These are phyloP conservation scores for Tribolium castaneum DNA, from an alignment of 1,140 invertebrate genomes.

Conservation along the genomic window DNA sequence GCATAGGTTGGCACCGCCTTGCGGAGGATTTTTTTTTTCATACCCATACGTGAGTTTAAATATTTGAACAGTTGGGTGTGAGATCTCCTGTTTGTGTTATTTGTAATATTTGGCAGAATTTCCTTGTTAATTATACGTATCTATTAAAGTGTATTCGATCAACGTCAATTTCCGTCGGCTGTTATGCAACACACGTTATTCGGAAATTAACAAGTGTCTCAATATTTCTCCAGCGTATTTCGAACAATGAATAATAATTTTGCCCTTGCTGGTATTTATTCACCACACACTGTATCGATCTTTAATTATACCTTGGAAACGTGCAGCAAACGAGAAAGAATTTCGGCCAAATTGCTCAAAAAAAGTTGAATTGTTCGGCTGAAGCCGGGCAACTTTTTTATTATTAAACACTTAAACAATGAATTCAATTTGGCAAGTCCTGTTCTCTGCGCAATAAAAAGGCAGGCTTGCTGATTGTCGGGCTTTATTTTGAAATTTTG, in stretches of 20 bases:
- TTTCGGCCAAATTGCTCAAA: not conserved
- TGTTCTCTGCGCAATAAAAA: slow-evolving; percentile 24
- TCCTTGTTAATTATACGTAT: slow-evolving; percentile 9
- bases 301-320: slow-evolving; percentile 14
- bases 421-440: slow-evolving; percentile 29
- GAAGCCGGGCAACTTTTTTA: slow-evolving; percentile 13
- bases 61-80: not conserved
- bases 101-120: not conserved
- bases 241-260: slow-evolving; percentile 27
- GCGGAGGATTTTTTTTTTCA: too few relatives aligned
- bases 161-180: slow-evolving; percentile 32
- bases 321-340: not conserved
- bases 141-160: slow-evolving; percentile 33
- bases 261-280: not conserved
- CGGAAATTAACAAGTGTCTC: slow-evolving; percentile 34
- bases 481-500: slow-evolving; percentile 24
- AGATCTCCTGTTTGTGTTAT: not conserved
- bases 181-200: slow-evolving; percentile 38
- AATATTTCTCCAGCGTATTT: slow-evolving; percentile 6
- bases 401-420: slow-evolving; percentile 30
- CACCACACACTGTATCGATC: not conserved
- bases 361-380: not conserved
- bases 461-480: slow-evolving; percentile 19
- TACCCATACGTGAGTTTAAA: not conserved
- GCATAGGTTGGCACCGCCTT: too few relatives aligned